Evolutionary conservation across 2,797 vertebrate species (phyloP).

Genomic region (Enteromius argenteus): DNA sequence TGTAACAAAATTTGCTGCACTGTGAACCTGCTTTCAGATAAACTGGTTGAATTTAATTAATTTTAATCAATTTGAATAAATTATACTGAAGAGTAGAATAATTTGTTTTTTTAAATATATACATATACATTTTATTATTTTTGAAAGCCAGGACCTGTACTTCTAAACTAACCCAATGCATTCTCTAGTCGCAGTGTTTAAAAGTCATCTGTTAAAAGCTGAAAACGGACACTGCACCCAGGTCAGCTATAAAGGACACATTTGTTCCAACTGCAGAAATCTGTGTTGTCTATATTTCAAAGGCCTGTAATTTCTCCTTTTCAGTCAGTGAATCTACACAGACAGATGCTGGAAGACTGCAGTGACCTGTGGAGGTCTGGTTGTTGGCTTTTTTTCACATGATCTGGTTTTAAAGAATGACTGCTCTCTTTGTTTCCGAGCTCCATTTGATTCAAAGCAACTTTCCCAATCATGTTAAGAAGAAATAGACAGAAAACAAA

Average conservation of each 20-base stretch:
- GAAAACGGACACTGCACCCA: neutral
- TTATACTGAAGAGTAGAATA: neutral
- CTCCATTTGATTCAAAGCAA: constrained; percentile 55
- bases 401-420: constrained; percentile 50
- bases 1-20: neutral
- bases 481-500: constrained; percentile 44
- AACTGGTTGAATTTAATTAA: neutral
- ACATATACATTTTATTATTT: neutral
- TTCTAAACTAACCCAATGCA: neutral
- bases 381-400: constrained; percentile 34
- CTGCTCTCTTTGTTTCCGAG: constrained; percentile 53
- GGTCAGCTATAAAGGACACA: constrained; percentile 13
- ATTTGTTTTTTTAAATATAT: neutral
- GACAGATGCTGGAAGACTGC: constrained; percentile 38
- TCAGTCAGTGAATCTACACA: constrained; percentile 30
- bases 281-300: constrained; percentile 27
- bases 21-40: neutral
- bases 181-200: neutral
- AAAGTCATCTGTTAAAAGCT: constrained; percentile 16
- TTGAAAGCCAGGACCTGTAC: neutral
- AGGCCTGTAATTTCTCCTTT: constrained; percentile 40
- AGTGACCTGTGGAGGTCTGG: constrained; percentile 40
- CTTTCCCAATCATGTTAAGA: constrained; percentile 35
- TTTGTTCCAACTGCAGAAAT: constrained; percentile 17
- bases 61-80: neutral